Conservation (phyloP, 2,797 vertebrate species). For the Sebastes diaconus region DNA sequence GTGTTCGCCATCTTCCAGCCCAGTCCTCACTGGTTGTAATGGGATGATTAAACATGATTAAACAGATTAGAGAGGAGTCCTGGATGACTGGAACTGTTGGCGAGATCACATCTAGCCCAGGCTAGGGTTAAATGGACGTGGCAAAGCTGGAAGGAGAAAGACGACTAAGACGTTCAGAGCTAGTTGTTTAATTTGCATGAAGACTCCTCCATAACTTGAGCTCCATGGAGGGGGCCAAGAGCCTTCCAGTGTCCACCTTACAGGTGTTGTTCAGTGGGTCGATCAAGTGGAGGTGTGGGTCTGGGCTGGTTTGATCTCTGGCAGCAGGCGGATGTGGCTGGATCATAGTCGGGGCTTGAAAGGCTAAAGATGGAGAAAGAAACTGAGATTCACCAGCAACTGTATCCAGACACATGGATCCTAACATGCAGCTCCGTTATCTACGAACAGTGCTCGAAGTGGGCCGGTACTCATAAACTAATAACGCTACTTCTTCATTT, state of each 20-base stretch:
- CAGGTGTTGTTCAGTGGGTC: constrained; percentile 20
- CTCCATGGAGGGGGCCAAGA: background rate
- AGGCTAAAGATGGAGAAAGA: constrained; percentile 45
- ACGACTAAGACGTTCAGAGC: background rate
- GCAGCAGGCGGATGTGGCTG: constrained; percentile 70
- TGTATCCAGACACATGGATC: background rate
- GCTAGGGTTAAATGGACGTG: background rate
- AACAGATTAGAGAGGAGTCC: constrained; percentile 7
- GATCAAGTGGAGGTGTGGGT: constrained; percentile 36
- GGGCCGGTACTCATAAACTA: too few relatives aligned
- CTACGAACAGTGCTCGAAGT: too few relatives aligned
- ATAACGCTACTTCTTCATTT: too few relatives aligned
- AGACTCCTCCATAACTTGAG: background rate
- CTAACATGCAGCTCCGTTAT: background rate
- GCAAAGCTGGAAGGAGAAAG: background rate
- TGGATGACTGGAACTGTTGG: background rate
- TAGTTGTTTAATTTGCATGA: background rate
- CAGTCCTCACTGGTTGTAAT: constrained; percentile 44
- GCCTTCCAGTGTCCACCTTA: constrained; percentile 24
- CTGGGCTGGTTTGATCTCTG: constrained; percentile 63
- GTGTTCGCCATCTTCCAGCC: constrained; percentile 6
- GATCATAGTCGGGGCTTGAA: constrained; percentile 61
- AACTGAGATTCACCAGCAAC: background rate
- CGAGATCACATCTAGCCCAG: background rate
- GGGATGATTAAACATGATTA: constrained; percentile 27